Conservation (phyloP, 2,888 invertebrate species). For the Hypomecis punctinalis region DNA sequence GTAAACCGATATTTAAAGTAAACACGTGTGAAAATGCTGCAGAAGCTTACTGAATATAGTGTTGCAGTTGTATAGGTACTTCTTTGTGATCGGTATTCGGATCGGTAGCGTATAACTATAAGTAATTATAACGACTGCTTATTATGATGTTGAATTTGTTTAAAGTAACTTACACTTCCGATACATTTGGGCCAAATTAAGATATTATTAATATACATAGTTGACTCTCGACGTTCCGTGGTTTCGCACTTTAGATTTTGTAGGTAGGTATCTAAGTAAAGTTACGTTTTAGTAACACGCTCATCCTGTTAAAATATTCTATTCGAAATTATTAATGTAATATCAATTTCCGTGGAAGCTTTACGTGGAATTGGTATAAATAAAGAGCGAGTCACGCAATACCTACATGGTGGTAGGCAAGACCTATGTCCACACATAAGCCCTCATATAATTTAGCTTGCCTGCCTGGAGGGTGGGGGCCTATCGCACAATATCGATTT, state of each 20-base stretch:
- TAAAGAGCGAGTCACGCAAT: constrained; percentile 12
- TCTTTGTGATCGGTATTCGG: constrained; percentile 4
- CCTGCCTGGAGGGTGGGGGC: constrained; percentile 46
- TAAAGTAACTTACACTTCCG: too few species aligned
- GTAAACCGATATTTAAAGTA: constrained; percentile 45
- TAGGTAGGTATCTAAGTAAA: too few species aligned
- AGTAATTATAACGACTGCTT: too few species aligned
- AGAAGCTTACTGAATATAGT: constrained; percentile 22
- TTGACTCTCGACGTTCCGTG: too few species aligned
- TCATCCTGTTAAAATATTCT: too few species aligned
- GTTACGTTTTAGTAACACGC: too few species aligned
- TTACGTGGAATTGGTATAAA: not conserved
- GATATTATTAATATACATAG: too few species aligned
- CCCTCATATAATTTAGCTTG: constrained; percentile 15
- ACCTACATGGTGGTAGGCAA: constrained; percentile 21
- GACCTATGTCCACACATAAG: constrained; percentile 31
- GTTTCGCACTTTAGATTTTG: too few species aligned
- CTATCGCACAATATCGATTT: constrained; percentile 74
- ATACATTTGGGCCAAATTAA: too few species aligned
- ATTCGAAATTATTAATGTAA: not conserved
- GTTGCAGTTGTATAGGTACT: not conserved
- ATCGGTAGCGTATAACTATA: not conserved
- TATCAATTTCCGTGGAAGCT: constrained; percentile 3
- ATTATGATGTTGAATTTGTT: too few species aligned
- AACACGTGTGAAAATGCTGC: constrained; percentile 25